phyloP scores from a whole-genome alignment of 2,888 invertebrate species.

The Nymphalis urticae region DNA sequence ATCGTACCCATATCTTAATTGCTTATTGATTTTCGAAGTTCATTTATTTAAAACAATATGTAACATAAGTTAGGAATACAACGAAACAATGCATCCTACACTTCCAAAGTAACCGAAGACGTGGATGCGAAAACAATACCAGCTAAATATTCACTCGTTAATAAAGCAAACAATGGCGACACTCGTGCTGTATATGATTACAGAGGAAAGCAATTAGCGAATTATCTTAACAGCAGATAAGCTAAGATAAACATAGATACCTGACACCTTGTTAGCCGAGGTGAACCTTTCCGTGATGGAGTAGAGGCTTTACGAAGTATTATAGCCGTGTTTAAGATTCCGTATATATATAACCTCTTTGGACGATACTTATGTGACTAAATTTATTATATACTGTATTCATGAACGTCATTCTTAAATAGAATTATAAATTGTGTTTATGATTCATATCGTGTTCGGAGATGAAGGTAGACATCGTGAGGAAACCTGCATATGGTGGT shows the following conservation, averaged over 20 bases:
- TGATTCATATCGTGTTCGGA: no score
- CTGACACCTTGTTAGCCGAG: slow-evolving; percentile 62
- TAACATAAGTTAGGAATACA: background rate
- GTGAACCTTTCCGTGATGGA: slow-evolving; percentile 3
- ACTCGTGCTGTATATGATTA: slow-evolving; percentile 59
- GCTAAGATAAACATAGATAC: slow-evolving; percentile 70
- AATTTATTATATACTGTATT: no score
- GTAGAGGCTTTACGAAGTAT: background rate
- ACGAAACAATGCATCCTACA: background rate
- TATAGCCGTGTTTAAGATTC: background rate
- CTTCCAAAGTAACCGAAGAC: slow-evolving; percentile 35
- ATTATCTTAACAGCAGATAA: slow-evolving; percentile 63
- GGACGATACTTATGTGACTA: no score
- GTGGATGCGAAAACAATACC: slow-evolving; percentile 26
- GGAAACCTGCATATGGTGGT: no score
- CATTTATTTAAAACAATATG: background rate
- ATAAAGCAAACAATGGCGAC: slow-evolving; percentile 37
- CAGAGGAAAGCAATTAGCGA: slow-evolving; percentile 77
- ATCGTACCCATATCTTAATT: no score
- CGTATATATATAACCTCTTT: no score
- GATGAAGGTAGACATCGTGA: no score
- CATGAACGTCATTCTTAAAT: no score
- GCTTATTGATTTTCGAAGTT: no score
- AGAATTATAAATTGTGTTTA: no score
- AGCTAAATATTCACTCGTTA: slow-evolving; percentile 36